Conservation (phyloP, 2,797 vertebrate genomes). For the Decapterus maruadsi region DNA sequence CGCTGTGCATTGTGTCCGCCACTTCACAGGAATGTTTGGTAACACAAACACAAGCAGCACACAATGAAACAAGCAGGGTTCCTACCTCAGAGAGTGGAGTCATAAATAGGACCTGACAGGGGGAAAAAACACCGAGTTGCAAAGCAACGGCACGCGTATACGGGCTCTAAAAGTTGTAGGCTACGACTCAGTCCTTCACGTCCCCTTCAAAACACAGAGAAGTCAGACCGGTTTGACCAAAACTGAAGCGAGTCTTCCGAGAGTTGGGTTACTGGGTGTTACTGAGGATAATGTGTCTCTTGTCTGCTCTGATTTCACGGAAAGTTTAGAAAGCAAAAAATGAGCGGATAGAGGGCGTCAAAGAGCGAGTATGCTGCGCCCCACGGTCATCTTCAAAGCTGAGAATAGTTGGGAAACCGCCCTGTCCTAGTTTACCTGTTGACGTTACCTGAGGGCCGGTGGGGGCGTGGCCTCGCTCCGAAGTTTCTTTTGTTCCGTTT, state of each 20-base stretch:
- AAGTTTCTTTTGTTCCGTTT: not conserved
- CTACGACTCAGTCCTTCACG: constrained; percentile 12
- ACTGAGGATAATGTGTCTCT: rapidly evolving
- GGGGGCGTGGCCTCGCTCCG: constrained; percentile 17
- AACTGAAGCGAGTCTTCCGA: not conserved
- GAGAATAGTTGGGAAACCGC: too few relatives aligned
- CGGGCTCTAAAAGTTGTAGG: not conserved
- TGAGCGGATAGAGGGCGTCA: rapidly evolving
- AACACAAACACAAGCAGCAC: not conserved
- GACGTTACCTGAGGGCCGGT: not conserved
- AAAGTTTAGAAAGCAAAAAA: not conserved
- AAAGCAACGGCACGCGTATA: not conserved
- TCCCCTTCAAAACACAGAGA: not conserved
- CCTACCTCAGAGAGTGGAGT: constrained; percentile 48
- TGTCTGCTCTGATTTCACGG: constrained; percentile 22
- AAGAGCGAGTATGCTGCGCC: rapidly evolving
- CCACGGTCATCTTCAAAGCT: not conserved
- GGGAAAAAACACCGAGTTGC: not conserved
- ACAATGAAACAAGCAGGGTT: not conserved
- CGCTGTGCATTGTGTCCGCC: not conserved
- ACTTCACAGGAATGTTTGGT: constrained; percentile 41
- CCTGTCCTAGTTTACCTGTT: not conserved
- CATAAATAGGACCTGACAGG: not conserved
- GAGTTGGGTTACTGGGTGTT: constrained; percentile 5
- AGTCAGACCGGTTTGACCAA: constrained; percentile 23